A percentile compares a stretch with the other conserved stretches of the same genome.
phyloP scores from a whole-genome alignment of 2,888 invertebrate species.

The Ochropleura plecta region DNA sequence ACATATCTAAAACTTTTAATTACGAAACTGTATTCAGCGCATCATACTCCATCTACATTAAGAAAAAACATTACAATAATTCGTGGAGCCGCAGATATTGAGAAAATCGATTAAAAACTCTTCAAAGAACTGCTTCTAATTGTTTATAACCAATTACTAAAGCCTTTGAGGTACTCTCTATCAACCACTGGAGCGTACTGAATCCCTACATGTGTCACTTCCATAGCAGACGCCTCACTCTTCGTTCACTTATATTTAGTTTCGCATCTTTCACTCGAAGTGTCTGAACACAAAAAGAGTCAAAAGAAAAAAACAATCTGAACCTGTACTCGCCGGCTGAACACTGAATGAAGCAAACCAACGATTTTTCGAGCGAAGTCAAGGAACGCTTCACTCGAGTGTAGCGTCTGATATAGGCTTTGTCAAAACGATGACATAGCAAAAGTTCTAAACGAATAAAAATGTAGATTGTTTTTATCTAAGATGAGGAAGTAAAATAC shows the following conservation, averaged over 20 bases:
- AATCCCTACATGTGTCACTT: background rate
- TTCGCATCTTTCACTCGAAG: background rate
- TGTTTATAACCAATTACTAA: background rate
- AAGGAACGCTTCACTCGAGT: background rate
- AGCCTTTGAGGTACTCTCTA: background rate
- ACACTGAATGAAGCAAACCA: background rate
- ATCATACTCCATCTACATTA: too few species aligned
- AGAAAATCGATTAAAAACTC: background rate
- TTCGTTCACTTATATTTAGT: background rate
- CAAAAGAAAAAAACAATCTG: background rate
- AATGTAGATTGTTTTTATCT: constrained; percentile 16
- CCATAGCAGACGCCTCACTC: background rate
- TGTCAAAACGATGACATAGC: background rate
- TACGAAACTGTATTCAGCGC: background rate
- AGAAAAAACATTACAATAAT: too few species aligned
- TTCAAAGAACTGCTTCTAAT: background rate
- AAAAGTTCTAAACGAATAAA: background rate
- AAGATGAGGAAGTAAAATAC: constrained; percentile 24
- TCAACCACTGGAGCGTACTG: background rate
- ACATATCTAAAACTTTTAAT: too few species aligned
- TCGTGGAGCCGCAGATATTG: background rate
- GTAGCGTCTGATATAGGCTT: background rate
- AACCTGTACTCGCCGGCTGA: background rate
- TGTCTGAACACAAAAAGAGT: background rate
- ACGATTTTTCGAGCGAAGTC: background rate